phyloP scores from a whole-genome alignment of 2,797 vertebrate species.

The Coccyzus lansbergi region DNA sequence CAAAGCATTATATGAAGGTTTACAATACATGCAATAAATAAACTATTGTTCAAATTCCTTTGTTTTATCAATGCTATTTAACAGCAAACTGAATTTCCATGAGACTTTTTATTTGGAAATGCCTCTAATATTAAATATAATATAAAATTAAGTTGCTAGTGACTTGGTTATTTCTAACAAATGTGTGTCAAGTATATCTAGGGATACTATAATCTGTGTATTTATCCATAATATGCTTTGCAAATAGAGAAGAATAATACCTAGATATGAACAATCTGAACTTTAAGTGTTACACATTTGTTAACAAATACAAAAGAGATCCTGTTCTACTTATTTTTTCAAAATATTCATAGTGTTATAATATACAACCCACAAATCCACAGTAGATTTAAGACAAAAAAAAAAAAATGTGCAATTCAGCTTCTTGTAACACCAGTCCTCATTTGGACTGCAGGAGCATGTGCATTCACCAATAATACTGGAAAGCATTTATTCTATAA shows the following conservation, averaged over 20 bases:
- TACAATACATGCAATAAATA: not conserved
- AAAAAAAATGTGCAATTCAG: not conserved
- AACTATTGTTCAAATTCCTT: not conserved
- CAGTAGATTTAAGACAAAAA: not conserved
- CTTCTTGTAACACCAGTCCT: not conserved
- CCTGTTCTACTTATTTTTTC: not conserved
- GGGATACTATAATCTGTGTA: not conserved
- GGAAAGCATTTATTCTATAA: not conserved
- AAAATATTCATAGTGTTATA: not conserved
- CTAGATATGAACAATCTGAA: not conserved
- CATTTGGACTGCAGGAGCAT: not conserved
- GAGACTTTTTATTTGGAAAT: not conserved
- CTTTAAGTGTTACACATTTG: not conserved
- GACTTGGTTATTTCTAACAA: not conserved
- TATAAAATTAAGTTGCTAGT: not conserved
- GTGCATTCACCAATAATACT: not conserved
- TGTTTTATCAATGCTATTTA: not conserved
- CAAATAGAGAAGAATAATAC: not conserved
- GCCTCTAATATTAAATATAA: not conserved
- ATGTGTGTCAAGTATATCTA: not conserved
- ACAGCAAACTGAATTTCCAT: not conserved
- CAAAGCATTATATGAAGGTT: not conserved
- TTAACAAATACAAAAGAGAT: not conserved
- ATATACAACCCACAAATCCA: not conserved
- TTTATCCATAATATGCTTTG: not conserved